Base-by-base conservation (phyloP, 2,113 vertebrate species). In the Entelurus aequoreus region DNA sequence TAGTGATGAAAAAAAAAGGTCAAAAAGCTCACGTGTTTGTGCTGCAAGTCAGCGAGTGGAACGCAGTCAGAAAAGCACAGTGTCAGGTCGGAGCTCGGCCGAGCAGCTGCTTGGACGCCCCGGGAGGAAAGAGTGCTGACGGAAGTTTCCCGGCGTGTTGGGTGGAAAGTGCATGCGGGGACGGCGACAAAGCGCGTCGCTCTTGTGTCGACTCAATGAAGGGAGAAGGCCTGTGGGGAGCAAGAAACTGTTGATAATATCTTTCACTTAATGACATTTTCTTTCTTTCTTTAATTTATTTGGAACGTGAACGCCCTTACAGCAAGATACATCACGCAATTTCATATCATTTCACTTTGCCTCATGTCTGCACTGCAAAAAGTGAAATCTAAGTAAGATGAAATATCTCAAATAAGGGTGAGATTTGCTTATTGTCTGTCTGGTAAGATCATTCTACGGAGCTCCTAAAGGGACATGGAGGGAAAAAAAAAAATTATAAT, bases 1-100 rank as follows among this genome's bases (percentile, higher is more conserved):
- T 40, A n/a, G n/a, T n/a, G n/a, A n/a, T n/a, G n/a, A 53, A 7
- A 14, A 55, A 54, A 38, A 14, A 16, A n/a, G 10, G 16, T 10
- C 14, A 37, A 36, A 37, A 15, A 21, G 38, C 6, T 57, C 55
- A 53, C 58, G 54, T 57, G 35, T 75, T 62, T 60, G 67, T 55
- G 66, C 63, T 61, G 36, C 8, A 9, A 74, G 63, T 75, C 62
- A 42, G 64, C 66, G 54, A 69, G 72, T 47, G 62, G 57, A 61
- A 71, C 59, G 59, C 66, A 76, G 62, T 91, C 86, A 91, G 78
- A 91, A 90, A 57, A 90, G 79, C 60, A 91, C 90, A 5, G 82
- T 69, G n/a, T 87, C 86, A 40, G 75, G 78, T 81, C 87, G 69
- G 40, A 75, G 66, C 67, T 76, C 81, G 71, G 80, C 71, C 61